A percentile compares a stretch with the other conserved stretches of the same genome.
phyloP scores from a whole-genome alignment of 2,113 vertebrate genomes.

The Brachionichthys hirsutus region DNA sequence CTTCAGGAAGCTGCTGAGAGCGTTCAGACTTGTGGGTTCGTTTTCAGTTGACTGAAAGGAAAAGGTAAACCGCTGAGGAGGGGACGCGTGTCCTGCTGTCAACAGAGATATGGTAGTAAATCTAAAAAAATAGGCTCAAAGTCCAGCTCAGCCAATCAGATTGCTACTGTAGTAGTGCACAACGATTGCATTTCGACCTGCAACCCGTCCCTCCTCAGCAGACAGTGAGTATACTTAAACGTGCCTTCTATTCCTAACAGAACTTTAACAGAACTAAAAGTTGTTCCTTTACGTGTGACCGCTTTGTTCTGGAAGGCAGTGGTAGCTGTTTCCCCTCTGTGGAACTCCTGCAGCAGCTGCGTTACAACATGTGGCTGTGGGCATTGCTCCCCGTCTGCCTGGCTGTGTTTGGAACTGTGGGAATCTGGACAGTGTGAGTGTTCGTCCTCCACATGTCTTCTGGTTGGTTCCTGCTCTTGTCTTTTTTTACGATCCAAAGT shows the following conservation, averaged over 20 bases:
- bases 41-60: neutral
- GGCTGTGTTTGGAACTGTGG: slow-evolving; percentile 52
- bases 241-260: no score
- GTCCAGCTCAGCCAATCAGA: slow-evolving; percentile 1
- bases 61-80: neutral
- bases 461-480: no score
- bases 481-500: no score
- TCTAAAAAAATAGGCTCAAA: slow-evolving; percentile 6
- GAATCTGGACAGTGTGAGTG: slow-evolving; percentile 72
- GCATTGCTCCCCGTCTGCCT: slow-evolving; percentile 61
- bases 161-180: neutral
- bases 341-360: neutral
- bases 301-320: no score
- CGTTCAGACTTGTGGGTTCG: neutral
- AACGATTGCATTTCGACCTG: neutral
- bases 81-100: slow-evolving; percentile 3
- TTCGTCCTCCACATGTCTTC: no score
- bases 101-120: slow-evolving; percentile 1
- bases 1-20: neutral
- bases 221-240: slow-evolving; percentile 6
- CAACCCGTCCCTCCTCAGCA: neutral
- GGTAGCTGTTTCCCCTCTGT: no score
- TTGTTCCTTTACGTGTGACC: no score
- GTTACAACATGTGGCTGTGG: slow-evolving; percentile 65
- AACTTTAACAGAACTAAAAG: no score